A percentile compares a stretch with the other conserved stretches of the same genome.
Evolutionary conservation across 2,113 vertebrate genomes (phyloP).

Genomic region (Ameiurus melas): DNA sequence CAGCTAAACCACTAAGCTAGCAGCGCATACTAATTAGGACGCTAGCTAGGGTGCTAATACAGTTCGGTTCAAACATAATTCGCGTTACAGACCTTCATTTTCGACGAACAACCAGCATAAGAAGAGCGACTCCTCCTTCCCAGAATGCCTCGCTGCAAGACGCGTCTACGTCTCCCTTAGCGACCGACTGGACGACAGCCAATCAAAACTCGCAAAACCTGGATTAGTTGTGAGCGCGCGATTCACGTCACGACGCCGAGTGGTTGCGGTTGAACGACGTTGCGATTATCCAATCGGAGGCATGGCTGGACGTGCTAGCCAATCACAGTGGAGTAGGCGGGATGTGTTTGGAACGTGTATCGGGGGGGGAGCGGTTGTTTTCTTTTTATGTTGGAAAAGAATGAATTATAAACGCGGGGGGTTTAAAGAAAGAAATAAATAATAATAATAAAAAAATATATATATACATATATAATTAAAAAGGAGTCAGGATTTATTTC

Average conservation of each 20-base stretch:
- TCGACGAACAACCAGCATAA: not conserved
- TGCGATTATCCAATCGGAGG: not conserved
- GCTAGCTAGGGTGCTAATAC: not conserved
- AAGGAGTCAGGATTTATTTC: not conserved
- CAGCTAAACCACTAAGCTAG: not conserved
- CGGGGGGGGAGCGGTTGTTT: too few relatives aligned
- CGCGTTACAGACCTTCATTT: constrained; percentile 55
- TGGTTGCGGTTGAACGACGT: not conserved
- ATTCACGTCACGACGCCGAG: too few relatives aligned
- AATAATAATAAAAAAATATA: too few relatives aligned
- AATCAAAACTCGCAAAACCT: constrained; percentile 41
- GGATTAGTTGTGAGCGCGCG: too few relatives aligned
- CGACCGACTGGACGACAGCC: constrained; percentile 68
- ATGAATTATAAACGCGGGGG: not conserved
- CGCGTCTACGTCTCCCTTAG: constrained; percentile 64
- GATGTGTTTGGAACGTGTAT: too few relatives aligned
- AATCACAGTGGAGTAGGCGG: not conserved
- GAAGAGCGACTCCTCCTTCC: constrained; percentile 44
- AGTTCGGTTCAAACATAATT: not conserved
- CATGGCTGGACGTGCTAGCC: not conserved
- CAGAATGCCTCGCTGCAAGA: constrained; percentile 60
- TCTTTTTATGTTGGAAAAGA: too few relatives aligned
- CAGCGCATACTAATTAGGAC: not conserved
- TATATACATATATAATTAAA: too few relatives aligned
- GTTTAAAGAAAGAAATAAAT: too few relatives aligned